phyloP scores from a whole-genome alignment of 2,888 invertebrate genomes.

The Antheraea yamamai region DNA sequence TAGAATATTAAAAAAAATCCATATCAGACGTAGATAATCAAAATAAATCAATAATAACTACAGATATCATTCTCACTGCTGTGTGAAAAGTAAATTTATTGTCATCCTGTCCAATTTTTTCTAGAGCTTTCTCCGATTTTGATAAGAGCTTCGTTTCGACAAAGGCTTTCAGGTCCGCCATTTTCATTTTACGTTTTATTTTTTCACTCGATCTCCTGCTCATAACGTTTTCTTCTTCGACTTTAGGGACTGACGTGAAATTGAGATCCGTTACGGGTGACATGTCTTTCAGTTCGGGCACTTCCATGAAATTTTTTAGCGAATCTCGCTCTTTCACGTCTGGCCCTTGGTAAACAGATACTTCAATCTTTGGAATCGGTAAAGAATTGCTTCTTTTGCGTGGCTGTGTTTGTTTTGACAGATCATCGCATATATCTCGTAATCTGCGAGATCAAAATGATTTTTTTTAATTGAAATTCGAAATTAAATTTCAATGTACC shows the following conservation, averaged over 20 bases:
- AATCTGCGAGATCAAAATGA: slow-evolving; percentile 77
- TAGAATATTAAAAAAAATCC: not conserved
- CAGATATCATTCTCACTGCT: slow-evolving; percentile 85
- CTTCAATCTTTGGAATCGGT: slow-evolving; percentile 96
- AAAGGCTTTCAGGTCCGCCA: slow-evolving; percentile 94
- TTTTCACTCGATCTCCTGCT: slow-evolving; percentile 89
- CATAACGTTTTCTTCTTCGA: slow-evolving; percentile 69
- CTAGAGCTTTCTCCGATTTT: slow-evolving; percentile 94
- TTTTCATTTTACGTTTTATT: slow-evolving; percentile 92
- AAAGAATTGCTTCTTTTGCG: slow-evolving; percentile 95
- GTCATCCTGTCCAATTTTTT: slow-evolving; percentile 93
- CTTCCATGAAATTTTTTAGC: slow-evolving; percentile 88
- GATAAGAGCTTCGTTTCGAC: slow-evolving; percentile 95
- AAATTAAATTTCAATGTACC: not conserved
- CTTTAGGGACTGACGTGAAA: slow-evolving; percentile 54
- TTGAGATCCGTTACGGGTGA: slow-evolving; percentile 83
- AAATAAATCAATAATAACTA: slow-evolving; percentile 55
- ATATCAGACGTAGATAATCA: slow-evolving; percentile 2
- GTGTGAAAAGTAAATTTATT: slow-evolving; percentile 81
- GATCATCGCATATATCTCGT: slow-evolving; percentile 93
- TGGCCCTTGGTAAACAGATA: slow-evolving; percentile 91
- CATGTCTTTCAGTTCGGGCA: slow-evolving; percentile 87
- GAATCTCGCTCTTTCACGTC: slow-evolving; percentile 85
- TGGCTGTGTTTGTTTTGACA: slow-evolving; percentile 88
- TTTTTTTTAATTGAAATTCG: not conserved